Percentiles rank a stretch among this genome's conserved stretches.
phyloP scores from a whole-genome alignment of 1,140 invertebrate species.

The Drosophila bocki region DNA sequence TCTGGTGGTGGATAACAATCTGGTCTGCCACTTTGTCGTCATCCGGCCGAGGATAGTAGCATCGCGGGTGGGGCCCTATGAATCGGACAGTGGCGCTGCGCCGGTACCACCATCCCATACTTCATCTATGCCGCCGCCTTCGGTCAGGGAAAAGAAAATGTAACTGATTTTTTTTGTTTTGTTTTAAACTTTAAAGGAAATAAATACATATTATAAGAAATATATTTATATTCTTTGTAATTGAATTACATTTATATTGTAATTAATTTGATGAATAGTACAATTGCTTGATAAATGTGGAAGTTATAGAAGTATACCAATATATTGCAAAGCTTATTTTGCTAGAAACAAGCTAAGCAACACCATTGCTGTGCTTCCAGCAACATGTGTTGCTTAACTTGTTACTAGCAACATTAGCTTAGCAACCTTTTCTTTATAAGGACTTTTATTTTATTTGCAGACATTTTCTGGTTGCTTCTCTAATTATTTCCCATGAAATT shows the following conservation, averaged over 20 bases:
- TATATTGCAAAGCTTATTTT: too few species aligned
- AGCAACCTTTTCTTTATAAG: neutral
- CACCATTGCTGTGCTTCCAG: neutral
- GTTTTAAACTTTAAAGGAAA: neutral
- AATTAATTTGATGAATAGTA: neutral
- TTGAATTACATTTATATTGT: neutral
- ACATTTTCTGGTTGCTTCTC: neutral
- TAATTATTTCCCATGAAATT: neutral
- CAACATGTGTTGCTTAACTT: neutral
- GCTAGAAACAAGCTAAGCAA: too few species aligned
- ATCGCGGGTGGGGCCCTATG: neutral
- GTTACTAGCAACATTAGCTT: neutral
- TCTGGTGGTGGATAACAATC: constrained; percentile 99
- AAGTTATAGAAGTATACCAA: too few species aligned
- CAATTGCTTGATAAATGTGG: neutral
- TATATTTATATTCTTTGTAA: neutral
- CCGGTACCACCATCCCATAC: neutral
- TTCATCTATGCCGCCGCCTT: constrained; percentile 2
- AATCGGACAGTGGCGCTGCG: constrained; percentile 25
- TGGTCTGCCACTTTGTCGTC: constrained; percentile 95
- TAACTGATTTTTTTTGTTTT: too few species aligned
- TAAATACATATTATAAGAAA: neutral
- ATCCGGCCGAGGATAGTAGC: constrained; percentile 3
- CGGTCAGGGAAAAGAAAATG: constrained; percentile 3
- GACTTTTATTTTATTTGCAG: neutral